These are phyloP conservation scores for Lasius fuliginosus DNA, from an alignment of 2,888 invertebrate species.

Conservation along the genomic window DNA sequence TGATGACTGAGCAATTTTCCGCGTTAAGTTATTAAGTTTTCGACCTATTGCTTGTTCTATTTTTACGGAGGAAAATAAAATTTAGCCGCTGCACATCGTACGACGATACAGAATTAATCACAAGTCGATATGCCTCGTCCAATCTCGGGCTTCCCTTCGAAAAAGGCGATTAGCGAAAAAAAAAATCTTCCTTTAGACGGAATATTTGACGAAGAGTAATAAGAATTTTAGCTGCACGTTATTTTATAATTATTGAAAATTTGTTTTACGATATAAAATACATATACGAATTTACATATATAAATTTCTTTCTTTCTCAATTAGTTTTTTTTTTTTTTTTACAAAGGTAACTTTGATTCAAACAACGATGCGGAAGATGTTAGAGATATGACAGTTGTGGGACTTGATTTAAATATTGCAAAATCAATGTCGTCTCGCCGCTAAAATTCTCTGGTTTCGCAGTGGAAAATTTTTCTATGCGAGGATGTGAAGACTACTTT, in stretches of 20 bases:
- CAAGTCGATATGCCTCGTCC: conserved; percentile 72
- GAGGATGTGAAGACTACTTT: conserved; percentile 68
- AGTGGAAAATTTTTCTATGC: conserved; percentile 61
- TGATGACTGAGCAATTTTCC: conserved; percentile 40
- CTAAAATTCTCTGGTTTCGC: conserved; percentile 21
- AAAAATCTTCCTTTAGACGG: not conserved
- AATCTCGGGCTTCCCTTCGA: conserved; percentile 53
- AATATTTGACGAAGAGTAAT: conserved; percentile 24
- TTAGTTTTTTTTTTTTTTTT: not conserved
- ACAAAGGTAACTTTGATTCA: not conserved
- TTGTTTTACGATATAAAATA: conserved; percentile 10
- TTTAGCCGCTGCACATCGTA: conserved; percentile 19
- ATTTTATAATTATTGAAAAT: not conserved
- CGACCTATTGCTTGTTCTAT: conserved; percentile 12
- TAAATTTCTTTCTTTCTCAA: not conserved
- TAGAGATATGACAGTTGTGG: not conserved
- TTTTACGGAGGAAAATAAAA: conserved; percentile 51
- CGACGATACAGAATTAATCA: conserved; percentile 65
- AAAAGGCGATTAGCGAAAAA: conserved; percentile 9
- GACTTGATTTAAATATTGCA: not conserved
- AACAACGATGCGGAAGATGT: not conserved
- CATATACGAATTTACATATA: not conserved
- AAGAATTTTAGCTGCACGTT: conserved; percentile 29
- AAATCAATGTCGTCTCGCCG: conserved; percentile 13
- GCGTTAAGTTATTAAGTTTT: conserved; percentile 19